Conservation (phyloP, 2,113 vertebrate species). For the Pampusana beccarii region DNA sequence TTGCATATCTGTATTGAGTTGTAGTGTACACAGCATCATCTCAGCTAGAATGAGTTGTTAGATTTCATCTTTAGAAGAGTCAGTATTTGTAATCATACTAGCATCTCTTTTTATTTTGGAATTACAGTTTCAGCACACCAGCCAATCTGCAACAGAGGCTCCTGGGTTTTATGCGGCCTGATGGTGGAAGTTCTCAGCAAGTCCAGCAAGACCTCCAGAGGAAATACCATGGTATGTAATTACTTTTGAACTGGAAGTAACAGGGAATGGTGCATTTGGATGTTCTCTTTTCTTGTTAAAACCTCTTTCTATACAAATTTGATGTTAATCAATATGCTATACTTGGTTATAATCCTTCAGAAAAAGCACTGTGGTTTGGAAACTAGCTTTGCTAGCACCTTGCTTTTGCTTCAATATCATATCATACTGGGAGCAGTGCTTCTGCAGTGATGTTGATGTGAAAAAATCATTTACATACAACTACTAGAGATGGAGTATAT, state of each 20-base stretch:
- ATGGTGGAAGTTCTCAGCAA: slow-evolving; percentile 90
- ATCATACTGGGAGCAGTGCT: neutral
- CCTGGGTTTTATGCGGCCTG: slow-evolving; percentile 89
- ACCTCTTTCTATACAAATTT: neutral
- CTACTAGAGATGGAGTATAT: neutral
- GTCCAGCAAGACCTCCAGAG: slow-evolving; percentile 96
- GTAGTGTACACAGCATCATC: neutral
- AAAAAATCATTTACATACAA: neutral
- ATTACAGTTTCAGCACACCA: slow-evolving; percentile 82
- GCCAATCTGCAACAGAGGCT: slow-evolving; percentile 91
- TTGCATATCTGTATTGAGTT: accelerated
- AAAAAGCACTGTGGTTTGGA: neutral
- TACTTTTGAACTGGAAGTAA: neutral
- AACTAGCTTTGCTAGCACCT: neutral
- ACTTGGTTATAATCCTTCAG: neutral
- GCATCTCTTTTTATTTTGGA: neutral
- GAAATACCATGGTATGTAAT: slow-evolving; percentile 88
- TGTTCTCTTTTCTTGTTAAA: neutral
- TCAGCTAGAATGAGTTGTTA: neutral
- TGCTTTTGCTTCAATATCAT: neutral
- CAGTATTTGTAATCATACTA: neutral
- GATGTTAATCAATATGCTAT: neutral
- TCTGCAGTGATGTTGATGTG: neutral
- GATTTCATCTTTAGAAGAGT: neutral
- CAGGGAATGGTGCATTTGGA: neutral